phyloP scores from a whole-genome alignment of 2,888 invertebrate genomes.

The Eumacrocentrus americanus region DNA sequence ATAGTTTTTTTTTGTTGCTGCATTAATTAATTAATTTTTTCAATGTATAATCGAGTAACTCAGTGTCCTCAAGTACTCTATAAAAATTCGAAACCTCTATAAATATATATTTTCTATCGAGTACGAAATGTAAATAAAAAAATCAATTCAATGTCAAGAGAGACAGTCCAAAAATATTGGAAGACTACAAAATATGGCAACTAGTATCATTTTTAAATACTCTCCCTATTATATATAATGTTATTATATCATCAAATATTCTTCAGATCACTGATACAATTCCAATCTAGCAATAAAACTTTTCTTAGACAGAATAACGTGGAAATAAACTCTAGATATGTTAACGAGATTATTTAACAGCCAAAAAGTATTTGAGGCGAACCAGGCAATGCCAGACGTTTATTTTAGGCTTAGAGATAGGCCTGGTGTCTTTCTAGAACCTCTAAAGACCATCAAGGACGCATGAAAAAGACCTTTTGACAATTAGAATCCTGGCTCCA shows the following conservation, averaged over 20 bases:
- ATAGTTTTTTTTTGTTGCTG: background rate
- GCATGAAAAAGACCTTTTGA: conserved; percentile 7
- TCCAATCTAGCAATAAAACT: too few relatives aligned
- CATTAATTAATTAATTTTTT: background rate
- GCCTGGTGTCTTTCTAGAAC: background rate
- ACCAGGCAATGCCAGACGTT: background rate
- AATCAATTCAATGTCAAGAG: background rate
- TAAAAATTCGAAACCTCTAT: too few relatives aligned
- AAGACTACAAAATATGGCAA: background rate
- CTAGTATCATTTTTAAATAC: background rate
- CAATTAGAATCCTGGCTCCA: conserved; percentile 55
- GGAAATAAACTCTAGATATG: conserved; percentile 12
- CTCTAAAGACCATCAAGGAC: background rate
- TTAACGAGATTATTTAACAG: conserved; percentile 14
- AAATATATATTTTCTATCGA: background rate
- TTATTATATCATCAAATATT: too few relatives aligned
- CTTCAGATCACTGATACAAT: too few relatives aligned
- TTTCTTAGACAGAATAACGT: conserved; percentile 2
- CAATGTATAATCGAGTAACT: background rate
- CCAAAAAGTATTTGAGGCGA: conserved; percentile 8
- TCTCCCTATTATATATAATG: background rate
- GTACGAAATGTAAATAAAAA: background rate
- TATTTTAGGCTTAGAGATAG: background rate
- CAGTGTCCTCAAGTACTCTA: background rate
- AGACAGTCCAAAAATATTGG: conserved; percentile 7